These are phyloP conservation scores for Pelobates fuscus DNA, from an alignment of 2,113 vertebrate genomes.

Conservation along the genomic window DNA sequence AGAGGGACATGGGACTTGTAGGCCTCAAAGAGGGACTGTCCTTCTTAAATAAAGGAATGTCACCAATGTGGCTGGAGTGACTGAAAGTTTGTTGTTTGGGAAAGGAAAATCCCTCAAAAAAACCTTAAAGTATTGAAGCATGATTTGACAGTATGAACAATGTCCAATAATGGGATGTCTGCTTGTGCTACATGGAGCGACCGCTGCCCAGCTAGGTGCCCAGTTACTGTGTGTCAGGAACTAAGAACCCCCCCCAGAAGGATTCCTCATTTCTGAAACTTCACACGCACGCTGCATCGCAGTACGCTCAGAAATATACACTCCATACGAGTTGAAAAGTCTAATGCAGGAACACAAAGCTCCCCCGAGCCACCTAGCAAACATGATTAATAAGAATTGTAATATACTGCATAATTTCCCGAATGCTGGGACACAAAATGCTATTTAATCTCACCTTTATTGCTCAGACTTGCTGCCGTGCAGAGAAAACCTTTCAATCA, in stretches of 20 bases:
- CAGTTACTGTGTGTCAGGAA: too few relatives aligned
- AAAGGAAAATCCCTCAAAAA: too few relatives aligned
- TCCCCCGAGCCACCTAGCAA: conserved; percentile 16
- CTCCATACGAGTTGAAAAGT: not conserved
- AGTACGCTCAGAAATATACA: not conserved
- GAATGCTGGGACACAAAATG: conserved; percentile 12
- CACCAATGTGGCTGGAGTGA: too few relatives aligned
- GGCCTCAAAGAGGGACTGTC: too few relatives aligned
- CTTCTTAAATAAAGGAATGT: too few relatives aligned
- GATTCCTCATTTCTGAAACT: conserved; percentile 3
- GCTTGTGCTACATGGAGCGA: too few relatives aligned
- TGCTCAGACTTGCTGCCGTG: conserved; percentile 2
- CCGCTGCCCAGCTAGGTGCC: too few relatives aligned
- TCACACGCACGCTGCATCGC: not conserved
- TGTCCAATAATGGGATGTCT: too few relatives aligned
- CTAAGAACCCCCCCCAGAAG: not conserved
- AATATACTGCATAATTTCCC: conserved; percentile 38
- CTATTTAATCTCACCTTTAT: conserved; percentile 16
- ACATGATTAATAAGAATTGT: conserved; percentile 44
- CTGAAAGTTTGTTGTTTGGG: too few relatives aligned
- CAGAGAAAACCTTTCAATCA: conserved; percentile 32
- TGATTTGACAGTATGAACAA: too few relatives aligned
- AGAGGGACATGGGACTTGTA: too few relatives aligned
- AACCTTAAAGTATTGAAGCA: too few relatives aligned
- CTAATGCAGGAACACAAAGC: not conserved